These are phyloP conservation scores for Schizopygopsis malacanthus DNA, from an alignment of 2,797 vertebrate genomes.

Conservation along the genomic window DNA sequence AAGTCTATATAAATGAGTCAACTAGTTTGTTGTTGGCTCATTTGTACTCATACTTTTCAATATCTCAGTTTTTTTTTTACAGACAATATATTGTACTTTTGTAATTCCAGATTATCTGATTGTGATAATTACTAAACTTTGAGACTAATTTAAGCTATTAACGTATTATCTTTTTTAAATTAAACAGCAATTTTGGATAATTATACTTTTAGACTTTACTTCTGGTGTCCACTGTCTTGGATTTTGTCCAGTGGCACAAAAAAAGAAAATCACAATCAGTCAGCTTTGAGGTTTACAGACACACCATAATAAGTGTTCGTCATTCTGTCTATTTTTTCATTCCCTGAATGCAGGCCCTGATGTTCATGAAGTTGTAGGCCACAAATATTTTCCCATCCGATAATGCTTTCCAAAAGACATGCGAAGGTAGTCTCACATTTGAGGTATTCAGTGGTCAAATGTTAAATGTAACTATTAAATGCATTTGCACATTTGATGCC, in stretches of 20 bases:
- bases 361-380: not conserved
- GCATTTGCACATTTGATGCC: not conserved
- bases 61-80: not conserved
- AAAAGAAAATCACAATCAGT: not conserved
- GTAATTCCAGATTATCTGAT: too few relatives aligned
- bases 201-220: not conserved
- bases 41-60: not conserved
- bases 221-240: not conserved
- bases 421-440: conserved; percentile 55
- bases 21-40: not conserved
- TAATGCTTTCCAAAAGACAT: conserved; percentile 52
- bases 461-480: conserved; percentile 29
- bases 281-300: not conserved
- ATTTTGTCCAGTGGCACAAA: not conserved
- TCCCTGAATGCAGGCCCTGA: not conserved
- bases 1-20: not conserved
- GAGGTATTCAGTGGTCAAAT: conserved; percentile 63
- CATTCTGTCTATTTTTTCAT: not conserved
- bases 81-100: not conserved
- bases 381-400: conserved; percentile 21
- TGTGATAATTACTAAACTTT: not conserved
- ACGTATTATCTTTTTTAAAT: not conserved
- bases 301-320: not conserved
- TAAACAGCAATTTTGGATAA: not conserved
- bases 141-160: not conserved